These are phyloP conservation scores for Tyria jacobaeae DNA, from an alignment of 2,888 invertebrate species.

Conservation along the genomic window DNA sequence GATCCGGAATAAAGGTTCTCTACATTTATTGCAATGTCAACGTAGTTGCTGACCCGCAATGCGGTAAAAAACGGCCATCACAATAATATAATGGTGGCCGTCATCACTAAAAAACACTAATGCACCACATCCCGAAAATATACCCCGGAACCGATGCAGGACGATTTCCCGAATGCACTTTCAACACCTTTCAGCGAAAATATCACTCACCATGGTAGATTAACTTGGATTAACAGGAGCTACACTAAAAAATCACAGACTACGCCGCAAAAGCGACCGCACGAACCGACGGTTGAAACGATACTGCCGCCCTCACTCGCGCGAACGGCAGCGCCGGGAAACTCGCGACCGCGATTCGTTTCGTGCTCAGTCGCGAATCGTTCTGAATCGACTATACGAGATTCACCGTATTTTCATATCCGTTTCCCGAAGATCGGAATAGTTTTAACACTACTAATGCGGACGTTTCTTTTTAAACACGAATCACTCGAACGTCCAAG, in stretches of 20 bases:
- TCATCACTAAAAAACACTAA: slow-evolving; percentile 85
- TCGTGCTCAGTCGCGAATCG: slow-evolving; percentile 79
- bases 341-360: slow-evolving; percentile 81
- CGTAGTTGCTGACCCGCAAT: slow-evolving; percentile 78
- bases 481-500: slow-evolving; percentile 75
- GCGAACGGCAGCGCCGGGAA: slow-evolving; percentile 82
- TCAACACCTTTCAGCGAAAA: slow-evolving; percentile 75
- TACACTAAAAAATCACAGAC: slow-evolving; percentile 87
- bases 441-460: slow-evolving; percentile 60
- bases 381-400: slow-evolving; percentile 81
- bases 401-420: slow-evolving; percentile 80
- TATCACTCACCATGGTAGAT: slow-evolving; percentile 87
- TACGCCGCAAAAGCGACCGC: slow-evolving; percentile 86
- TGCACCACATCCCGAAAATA: slow-evolving; percentile 82
- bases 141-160: slow-evolving; percentile 61
- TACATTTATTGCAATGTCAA: slow-evolving; percentile 53
- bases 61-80: slow-evolving; percentile 86
- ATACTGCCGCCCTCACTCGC: slow-evolving; percentile 87
- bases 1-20: slow-evolving; percentile 45
- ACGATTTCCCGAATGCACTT: slow-evolving; percentile 74
- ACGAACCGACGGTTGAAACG: slow-evolving; percentile 85
- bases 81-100: slow-evolving; percentile 86
- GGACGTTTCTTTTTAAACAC: slow-evolving; percentile 66
- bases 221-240: slow-evolving; percentile 87
- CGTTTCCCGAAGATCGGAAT: slow-evolving; percentile 67